Base-by-base conservation (phyloP, 2,797 vertebrate species). In the Anisognathus igniventris region DNA sequence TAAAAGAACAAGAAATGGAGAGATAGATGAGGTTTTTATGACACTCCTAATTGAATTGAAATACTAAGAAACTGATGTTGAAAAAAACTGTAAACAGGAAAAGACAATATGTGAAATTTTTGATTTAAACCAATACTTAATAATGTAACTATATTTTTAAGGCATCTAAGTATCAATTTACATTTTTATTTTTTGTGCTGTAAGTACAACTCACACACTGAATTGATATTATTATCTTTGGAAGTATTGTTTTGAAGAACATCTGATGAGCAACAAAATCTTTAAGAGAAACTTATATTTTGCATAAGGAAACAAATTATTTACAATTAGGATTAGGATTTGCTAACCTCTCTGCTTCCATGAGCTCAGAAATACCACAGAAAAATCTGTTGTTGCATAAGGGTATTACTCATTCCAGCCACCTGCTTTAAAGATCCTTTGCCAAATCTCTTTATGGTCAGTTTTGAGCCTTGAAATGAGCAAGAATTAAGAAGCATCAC, bases 371-470 rank as follows among this genome's bases (percentile, higher is more conserved):
- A 79, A 73, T n/a, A 72, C 7, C 42, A 67, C 6, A 23, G 19
- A 60, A 82, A 87, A 79, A 85, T 72, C 42, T 91, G 24, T 30
- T 42, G 19, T 75, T 77, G 44, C 35, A 14, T 48, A 57, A 92
- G 48, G 3, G 18, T 68, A 47, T 91, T 92, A 65, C 15, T 92
- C 33, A 78, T 88, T 71, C 57, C 61, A 20, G 81, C 31, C 65
- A 74, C 22, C 76, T 70, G 54, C 74, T 71, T 76, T 88, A 54
- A 79, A 37, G 30, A 61, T 40, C 24, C 27, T 77, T 71, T 76
- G 33, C 72, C 70, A 95, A 80, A 67, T 50, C 19, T 50, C 20
- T 53, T 48, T 11, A 22, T 13, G 11, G 31, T n/a, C 40, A 44
- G 31, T 57, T 37, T 77, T 86, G 19, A 39, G 25, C 7, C 14